phyloP scores from a whole-genome alignment of 30 jellyfish, hydroid and myxozoan species.

The Calvadosia cruxmelitensis region DNA sequence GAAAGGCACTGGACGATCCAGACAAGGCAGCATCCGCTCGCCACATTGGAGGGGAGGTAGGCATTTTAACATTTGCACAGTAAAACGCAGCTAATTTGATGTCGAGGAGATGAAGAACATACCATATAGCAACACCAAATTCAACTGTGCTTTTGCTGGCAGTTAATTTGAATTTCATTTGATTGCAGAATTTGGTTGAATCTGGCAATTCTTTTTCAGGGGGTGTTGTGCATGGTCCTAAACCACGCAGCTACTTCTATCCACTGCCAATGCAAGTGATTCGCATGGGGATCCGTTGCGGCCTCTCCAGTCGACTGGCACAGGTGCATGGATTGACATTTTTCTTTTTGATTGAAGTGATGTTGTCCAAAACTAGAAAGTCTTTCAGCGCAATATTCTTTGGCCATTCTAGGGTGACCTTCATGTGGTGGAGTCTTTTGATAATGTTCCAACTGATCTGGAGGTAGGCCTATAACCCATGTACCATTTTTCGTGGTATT shows the following conservation, averaged over 20 bases:
- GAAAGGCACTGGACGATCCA: slow-evolving; percentile 90
- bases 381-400: too few species aligned
- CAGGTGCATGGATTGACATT: too few species aligned
- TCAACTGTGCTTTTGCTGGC: too few species aligned
- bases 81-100: too few species aligned
- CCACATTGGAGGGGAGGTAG: slow-evolving; percentile 97
- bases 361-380: too few species aligned
- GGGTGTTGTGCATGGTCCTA: slow-evolving; percentile 93
- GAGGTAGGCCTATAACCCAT: not conserved
- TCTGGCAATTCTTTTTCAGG: slow-evolving; percentile 52
- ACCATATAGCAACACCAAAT: too few species aligned
- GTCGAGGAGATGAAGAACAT: too few species aligned
- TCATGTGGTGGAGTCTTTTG: slow-evolving; percentile 70
- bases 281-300: slow-evolving; percentile 82
- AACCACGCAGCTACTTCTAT: slow-evolving; percentile 73
- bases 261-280: slow-evolving; percentile 55
- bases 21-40: slow-evolving; percentile 98
- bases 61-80: too few species aligned
- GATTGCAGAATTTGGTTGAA: too few species aligned
- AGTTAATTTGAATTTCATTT: too few species aligned
- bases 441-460: slow-evolving; percentile 19
- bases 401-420: slow-evolving; percentile 97
- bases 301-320: slow-evolving; percentile 77
- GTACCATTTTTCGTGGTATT: too few species aligned
- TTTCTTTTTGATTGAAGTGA: too few species aligned